These are phyloP conservation scores for Norana najaformis DNA, from an alignment of 2,888 invertebrate genomes.

Conservation along the genomic window DNA sequence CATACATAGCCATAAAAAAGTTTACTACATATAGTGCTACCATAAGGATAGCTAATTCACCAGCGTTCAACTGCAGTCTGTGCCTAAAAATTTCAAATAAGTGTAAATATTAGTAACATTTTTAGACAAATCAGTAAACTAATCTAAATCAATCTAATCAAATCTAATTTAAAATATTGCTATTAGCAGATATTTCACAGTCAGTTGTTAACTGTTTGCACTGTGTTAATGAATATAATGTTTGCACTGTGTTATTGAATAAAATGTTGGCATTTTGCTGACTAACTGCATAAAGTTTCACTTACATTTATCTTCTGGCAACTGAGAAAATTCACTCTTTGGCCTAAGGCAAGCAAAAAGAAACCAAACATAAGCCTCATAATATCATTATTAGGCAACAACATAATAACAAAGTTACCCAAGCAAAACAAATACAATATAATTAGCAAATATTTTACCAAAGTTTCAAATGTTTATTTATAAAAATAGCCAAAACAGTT, in stretches of 20 bases:
- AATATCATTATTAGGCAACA: neutral
- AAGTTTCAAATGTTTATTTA: too few species aligned
- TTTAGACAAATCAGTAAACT: too few species aligned
- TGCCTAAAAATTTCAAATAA: too few species aligned
- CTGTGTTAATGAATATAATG: neutral
- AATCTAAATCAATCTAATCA: too few species aligned
- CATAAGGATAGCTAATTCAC: too few species aligned
- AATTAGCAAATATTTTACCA: too few species aligned
- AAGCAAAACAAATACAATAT: too few species aligned
- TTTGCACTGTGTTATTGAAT: neutral
- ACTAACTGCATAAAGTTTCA: slow-evolving; percentile 37
- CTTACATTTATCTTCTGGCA: slow-evolving; percentile 72
- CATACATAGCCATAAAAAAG: too few species aligned
- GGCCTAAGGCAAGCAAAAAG: slow-evolving; percentile 67
- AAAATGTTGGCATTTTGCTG: neutral
- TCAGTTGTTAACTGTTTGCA: neutral
- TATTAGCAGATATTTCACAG: neutral
- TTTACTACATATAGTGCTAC: too few species aligned
- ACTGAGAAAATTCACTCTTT: slow-evolving; percentile 91
- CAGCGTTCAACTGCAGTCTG: too few species aligned
- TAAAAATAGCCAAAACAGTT: too few species aligned
- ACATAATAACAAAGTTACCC: neutral
- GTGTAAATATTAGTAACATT: too few species aligned
- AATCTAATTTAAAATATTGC: neutral
- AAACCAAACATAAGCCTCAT: neutral